Evolutionary conservation across 1,140 invertebrate genomes (phyloP).

Genomic region (Rhynchophorus ferrugineus): DNA sequence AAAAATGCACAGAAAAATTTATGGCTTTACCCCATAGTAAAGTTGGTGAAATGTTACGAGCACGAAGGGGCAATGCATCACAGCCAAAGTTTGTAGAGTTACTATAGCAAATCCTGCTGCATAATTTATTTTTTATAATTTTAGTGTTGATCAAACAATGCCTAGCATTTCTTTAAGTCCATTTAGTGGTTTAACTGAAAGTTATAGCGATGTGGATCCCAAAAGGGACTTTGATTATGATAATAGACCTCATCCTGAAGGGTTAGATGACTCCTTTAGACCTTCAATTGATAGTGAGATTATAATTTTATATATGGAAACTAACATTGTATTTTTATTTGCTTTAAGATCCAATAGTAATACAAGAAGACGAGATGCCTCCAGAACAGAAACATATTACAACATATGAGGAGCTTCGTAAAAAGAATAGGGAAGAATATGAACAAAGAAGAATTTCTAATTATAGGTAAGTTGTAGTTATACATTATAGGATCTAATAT

Average conservation of each 20-base stretch:
- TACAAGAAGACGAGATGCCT: conserved; percentile 38
- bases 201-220: conserved; percentile 41
- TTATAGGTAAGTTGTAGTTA: conserved; percentile 27
- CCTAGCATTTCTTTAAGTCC: conserved; percentile 42
- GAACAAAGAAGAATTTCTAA: conserved; percentile 35
- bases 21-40: conserved; percentile 59
- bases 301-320: too few relatives aligned
- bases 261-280: conserved; percentile 45
- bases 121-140: too few relatives aligned
- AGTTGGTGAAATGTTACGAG: conserved; percentile 52
- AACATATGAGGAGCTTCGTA: conserved; percentile 53
- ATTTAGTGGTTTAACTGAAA: conserved; percentile 39
- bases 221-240: conserved; percentile 42
- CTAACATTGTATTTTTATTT: neutral
- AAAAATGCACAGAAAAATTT: conserved; percentile 63
- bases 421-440: conserved; percentile 52
- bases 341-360: conserved; percentile 31
- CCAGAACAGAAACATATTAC: conserved; percentile 38
- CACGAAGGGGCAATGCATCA: conserved; percentile 41
- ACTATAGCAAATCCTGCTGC: too few relatives aligned
- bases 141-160: conserved; percentile 22
- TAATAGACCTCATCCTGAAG: conserved; percentile 39
- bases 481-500: neutral
- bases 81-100: conserved; percentile 34
- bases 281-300: conserved; percentile 44